Conservation (phyloP, 2,113 vertebrate species). For the Neopipo cinnamomea region DNA sequence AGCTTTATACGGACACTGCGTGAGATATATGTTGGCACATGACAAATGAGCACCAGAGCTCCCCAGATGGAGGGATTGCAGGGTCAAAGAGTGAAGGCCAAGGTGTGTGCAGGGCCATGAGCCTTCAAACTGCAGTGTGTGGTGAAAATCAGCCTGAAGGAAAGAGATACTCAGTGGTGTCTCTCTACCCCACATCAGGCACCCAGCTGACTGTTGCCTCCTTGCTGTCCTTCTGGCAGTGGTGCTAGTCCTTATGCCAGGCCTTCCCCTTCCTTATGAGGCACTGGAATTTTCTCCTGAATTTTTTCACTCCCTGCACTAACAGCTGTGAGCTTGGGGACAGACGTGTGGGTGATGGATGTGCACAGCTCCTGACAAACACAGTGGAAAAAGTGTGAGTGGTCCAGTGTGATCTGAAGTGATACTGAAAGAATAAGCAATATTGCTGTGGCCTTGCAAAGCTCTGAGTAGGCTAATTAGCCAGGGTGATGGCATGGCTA, state of each 20-base stretch:
- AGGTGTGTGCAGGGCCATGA: not conserved
- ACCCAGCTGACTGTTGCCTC: not conserved
- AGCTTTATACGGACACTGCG: not conserved
- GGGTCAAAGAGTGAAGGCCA: not conserved
- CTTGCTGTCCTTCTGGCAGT: not conserved
- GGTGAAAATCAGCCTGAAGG: not conserved
- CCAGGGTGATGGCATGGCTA: not conserved
- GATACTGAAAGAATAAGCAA: not conserved
- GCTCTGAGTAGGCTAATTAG: not conserved
- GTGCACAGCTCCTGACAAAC: not conserved
- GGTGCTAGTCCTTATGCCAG: not conserved
- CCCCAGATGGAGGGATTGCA: rapidly evolving
- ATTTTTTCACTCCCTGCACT: not conserved
- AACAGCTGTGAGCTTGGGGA: not conserved
- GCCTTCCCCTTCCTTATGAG: not conserved
- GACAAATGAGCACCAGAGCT: not conserved
- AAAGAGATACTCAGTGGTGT: not conserved
- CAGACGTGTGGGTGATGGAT: not conserved
- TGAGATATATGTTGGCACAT: not conserved
- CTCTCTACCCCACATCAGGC: not conserved
- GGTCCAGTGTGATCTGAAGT: not conserved
- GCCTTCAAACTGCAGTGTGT: not conserved
- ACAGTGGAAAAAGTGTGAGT: not conserved
- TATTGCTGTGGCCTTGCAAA: not conserved
- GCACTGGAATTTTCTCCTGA: not conserved